Evolutionary conservation across 92 coral and sea anemone genomes (phyloP).

Genomic region (Anthopleura xanthogrammica): DNA sequence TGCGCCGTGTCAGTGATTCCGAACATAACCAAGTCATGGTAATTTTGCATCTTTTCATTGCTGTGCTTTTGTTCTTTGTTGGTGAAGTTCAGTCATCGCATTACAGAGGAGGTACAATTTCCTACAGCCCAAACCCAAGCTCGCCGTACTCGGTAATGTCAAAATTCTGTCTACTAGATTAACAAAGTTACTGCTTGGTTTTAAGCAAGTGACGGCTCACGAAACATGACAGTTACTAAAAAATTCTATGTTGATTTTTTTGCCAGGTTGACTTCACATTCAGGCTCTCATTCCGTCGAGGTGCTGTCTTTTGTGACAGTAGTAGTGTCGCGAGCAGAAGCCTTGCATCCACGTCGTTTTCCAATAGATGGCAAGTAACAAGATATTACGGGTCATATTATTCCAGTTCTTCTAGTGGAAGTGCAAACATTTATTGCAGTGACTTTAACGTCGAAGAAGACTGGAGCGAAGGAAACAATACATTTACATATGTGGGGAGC

Average conservation of each 20-base stretch:
- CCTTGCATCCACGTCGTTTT: no score
- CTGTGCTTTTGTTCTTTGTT: neutral
- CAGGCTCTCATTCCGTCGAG: no score
- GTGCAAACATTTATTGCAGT: neutral
- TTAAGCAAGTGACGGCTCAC: no score
- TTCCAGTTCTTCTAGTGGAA: neutral
- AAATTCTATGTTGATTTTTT: neutral
- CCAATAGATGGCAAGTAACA: neutral
- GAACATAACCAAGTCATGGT: no score
- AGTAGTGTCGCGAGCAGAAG: no score
- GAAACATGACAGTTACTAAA: no score
- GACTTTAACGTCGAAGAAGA: neutral
- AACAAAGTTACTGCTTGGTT: no score
- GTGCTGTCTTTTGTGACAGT: no score
- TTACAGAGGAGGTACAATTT: constrained; percentile 8
- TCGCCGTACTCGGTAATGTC: neutral
- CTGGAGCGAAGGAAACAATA: no score
- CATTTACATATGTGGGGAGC: neutral
- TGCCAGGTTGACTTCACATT: neutral
- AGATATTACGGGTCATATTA: neutral
- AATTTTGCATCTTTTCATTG: no score
- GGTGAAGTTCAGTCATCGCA: neutral
- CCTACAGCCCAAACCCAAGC: neutral
- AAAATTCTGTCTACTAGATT: neutral
- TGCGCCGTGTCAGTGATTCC: no score